phyloP scores from a whole-genome alignment of 2,888 invertebrate genomes.

The Torymus tubicola region DNA sequence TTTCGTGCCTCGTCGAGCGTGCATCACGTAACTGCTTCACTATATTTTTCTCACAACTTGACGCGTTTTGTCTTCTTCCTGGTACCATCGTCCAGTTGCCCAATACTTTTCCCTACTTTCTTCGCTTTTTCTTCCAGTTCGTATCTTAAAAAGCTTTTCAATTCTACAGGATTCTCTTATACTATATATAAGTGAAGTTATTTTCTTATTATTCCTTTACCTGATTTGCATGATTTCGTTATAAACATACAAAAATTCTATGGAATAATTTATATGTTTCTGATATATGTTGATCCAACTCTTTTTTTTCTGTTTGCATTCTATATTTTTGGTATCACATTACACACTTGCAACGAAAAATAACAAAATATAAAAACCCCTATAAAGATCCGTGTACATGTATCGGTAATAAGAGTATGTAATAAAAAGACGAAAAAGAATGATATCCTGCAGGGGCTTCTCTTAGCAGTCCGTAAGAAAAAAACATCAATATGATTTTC shows the following conservation, averaged over 20 bases:
- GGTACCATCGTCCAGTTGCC: constrained; percentile 59
- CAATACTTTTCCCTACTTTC: constrained; percentile 13
- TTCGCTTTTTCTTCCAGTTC: neutral
- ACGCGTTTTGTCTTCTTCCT: constrained; percentile 55
- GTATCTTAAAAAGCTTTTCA: too few relatives aligned
- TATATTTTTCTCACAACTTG: constrained; percentile 52
- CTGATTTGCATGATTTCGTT: too few relatives aligned
- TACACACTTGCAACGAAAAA: too few relatives aligned
- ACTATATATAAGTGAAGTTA: too few relatives aligned
- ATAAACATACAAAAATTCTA: too few relatives aligned
- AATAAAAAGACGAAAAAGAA: neutral
- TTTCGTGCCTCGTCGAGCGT: constrained; percentile 64
- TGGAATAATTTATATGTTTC: too few relatives aligned
- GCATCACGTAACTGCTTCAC: constrained; percentile 69
- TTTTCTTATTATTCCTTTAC: too few relatives aligned
- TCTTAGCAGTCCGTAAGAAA: neutral
- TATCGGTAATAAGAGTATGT: neutral
- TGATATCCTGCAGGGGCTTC: neutral
- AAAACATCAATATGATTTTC: neutral
- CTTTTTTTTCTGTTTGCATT: too few relatives aligned
- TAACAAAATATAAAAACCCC: too few relatives aligned
- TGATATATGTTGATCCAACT: too few relatives aligned
- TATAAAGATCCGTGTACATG: neutral
- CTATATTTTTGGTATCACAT: too few relatives aligned
- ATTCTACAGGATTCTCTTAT: too few relatives aligned